These are phyloP conservation scores for Phyllotreta cruciferae DNA, from an alignment of 2,888 invertebrate genomes.

Conservation along the genomic window DNA sequence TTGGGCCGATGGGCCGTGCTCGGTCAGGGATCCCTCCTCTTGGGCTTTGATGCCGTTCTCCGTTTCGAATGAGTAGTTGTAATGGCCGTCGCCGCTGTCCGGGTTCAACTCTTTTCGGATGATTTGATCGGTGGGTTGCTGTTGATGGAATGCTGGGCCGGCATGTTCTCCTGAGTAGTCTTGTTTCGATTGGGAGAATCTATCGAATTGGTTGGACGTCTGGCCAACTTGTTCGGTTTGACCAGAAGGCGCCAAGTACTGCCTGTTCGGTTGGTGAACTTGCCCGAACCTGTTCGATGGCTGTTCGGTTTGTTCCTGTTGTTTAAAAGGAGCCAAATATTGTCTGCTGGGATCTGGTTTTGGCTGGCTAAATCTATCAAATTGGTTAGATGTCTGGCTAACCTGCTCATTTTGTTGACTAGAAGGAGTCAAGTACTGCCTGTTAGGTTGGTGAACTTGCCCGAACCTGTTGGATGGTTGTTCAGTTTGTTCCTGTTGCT, in stretches of 20 bases:
- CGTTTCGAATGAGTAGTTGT: slow-evolving; percentile 47
- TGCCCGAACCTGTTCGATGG: background rate
- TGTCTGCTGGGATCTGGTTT: background rate
- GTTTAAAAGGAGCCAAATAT: slow-evolving; percentile 1
- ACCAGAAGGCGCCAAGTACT: background rate
- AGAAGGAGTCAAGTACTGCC: background rate
- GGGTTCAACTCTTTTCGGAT: slow-evolving; percentile 34
- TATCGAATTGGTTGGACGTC: background rate
- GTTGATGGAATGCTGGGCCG: background rate
- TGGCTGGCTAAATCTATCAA: background rate
- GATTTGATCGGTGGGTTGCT: background rate
- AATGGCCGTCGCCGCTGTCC: slow-evolving; percentile 44
- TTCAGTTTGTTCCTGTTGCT: background rate
- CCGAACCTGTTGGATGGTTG: slow-evolving; percentile 5
- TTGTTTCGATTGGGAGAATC: background rate
- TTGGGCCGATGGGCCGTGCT: slow-evolving; percentile 40
- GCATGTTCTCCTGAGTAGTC: background rate
- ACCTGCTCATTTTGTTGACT: no score
- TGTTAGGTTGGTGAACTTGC: slow-evolving; percentile 7
- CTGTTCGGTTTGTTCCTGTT: background rate
- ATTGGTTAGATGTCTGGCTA: background rate
- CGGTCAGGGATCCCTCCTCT: slow-evolving; percentile 41
- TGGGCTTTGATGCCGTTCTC: slow-evolving; percentile 45
- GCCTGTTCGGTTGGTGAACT: background rate
- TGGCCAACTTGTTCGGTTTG: background rate